These are phyloP conservation scores for Pituophis catenifer DNA, from an alignment of 2,113 vertebrate species.

Conservation along the genomic window DNA sequence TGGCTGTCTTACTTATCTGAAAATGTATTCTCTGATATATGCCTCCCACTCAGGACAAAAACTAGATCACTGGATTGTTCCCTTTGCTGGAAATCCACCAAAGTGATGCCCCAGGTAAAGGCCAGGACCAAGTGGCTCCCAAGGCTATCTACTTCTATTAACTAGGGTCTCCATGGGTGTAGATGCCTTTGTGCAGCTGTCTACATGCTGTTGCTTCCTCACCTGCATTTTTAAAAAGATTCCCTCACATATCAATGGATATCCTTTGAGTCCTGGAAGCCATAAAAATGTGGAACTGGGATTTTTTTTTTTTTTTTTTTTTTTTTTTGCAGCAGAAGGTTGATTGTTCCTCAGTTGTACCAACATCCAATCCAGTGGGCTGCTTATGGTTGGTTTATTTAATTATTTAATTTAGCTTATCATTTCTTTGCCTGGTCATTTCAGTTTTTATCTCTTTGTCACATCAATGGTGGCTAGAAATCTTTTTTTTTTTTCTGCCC, in stretches of 20 bases:
- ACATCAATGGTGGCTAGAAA: background rate
- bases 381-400: background rate
- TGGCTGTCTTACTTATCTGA: background rate
- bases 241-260: background rate
- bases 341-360: background rate
- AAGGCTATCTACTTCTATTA: background rate
- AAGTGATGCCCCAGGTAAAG: background rate
- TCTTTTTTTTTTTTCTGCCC: too few species aligned
- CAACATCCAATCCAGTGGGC: background rate
- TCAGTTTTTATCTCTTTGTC: background rate
- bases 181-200: background rate
- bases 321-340: background rate
- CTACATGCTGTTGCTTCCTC: background rate
- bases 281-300: background rate
- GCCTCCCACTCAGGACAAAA: rapidly evolving
- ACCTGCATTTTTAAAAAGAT: background rate
- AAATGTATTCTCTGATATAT: background rate
- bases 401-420: background rate
- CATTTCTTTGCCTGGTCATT: background rate
- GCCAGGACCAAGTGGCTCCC: background rate
- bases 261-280: background rate
- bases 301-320: background rate
- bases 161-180: background rate
- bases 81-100: background rate
- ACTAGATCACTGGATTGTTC: background rate